Evolutionary conservation across 2,113 vertebrate species (phyloP).

Genomic region (Stomatorhinus ivindoensis): DNA sequence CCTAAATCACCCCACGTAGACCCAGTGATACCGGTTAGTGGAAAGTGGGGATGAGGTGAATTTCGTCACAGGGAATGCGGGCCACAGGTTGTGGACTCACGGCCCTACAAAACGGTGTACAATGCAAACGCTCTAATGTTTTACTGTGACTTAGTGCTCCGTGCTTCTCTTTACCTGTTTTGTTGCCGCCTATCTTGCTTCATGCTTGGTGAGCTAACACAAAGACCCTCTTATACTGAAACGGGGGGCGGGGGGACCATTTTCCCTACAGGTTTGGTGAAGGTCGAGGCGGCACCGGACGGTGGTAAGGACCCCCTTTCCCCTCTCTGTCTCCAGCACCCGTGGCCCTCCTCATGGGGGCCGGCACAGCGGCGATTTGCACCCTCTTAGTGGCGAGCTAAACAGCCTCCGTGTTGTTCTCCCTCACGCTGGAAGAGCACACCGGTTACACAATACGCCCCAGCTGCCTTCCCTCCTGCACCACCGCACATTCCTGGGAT

Average conservation of each 20-base stretch:
- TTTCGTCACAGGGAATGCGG: constrained; percentile 28
- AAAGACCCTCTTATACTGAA: constrained; percentile 69
- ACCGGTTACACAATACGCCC: constrained; percentile 89
- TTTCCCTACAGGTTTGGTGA: constrained; percentile 74
- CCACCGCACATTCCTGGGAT: constrained; percentile 88
- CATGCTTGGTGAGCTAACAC: constrained; percentile 29
- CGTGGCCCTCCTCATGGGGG: constrained; percentile 63
- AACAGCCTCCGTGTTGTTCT: constrained; percentile 86
- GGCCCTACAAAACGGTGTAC: not conserved
- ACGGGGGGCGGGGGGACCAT: constrained; percentile 38
- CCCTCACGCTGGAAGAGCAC: constrained; percentile 77
- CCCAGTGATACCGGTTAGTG: constrained; percentile 37
- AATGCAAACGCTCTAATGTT: not conserved
- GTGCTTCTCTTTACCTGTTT: not conserved
- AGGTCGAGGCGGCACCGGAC: constrained; percentile 65
- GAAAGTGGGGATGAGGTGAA: constrained; percentile 39
- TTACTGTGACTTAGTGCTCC: not conserved
- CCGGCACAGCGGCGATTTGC: constrained; percentile 69
- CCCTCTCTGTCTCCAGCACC: constrained; percentile 78
- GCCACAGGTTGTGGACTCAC: not conserved
- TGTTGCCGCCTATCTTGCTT: not conserved
- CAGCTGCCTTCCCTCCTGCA: constrained; percentile 76
- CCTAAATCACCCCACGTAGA: constrained; percentile 52
- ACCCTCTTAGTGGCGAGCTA: constrained; percentile 84
- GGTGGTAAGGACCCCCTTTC: constrained; percentile 62